A percentile compares a stretch with the other conserved stretches of the same genome.
phyloP scores from a whole-genome alignment of 1,140 invertebrate genomes.

The Drosophila pallidifrons region DNA sequence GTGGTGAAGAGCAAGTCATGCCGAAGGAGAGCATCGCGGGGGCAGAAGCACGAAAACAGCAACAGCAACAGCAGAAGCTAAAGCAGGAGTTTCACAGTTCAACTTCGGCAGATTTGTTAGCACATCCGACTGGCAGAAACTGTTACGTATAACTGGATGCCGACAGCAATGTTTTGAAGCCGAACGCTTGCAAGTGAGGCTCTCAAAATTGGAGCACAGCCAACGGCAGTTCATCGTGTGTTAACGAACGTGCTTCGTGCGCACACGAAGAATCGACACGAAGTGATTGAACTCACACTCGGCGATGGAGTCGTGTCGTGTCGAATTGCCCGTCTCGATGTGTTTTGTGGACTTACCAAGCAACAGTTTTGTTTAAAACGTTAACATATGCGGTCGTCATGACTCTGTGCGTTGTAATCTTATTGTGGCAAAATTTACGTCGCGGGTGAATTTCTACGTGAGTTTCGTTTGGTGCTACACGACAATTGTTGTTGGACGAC shows the following conservation, averaged over 20 bases:
- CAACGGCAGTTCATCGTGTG: slow-evolving; percentile 59
- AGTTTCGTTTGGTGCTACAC: not conserved
- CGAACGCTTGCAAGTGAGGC: slow-evolving; percentile 26
- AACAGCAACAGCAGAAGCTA: too few species aligned
- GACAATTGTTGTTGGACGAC: not conserved
- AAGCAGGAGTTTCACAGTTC: not conserved
- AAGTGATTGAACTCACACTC: slow-evolving; percentile 1
- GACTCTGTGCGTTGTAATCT: slow-evolving; percentile 6
- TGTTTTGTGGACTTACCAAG: slow-evolving; percentile 37
- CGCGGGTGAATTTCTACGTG: slow-evolving; percentile 55
- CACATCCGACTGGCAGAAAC: not conserved
- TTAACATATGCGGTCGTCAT: slow-evolving; percentile 75
- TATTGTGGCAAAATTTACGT: slow-evolving; percentile 18
- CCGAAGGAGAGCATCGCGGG: not conserved
- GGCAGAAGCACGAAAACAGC: too few species aligned
- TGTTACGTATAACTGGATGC: slow-evolving; percentile 56
- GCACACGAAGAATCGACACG: slow-evolving; percentile 7
- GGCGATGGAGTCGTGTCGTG: not conserved
- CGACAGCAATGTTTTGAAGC: slow-evolving; percentile 62
- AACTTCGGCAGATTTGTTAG: not conserved
- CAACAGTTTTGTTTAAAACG: slow-evolving; percentile 81
- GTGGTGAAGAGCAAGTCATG: not conserved
- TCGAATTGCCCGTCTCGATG: slow-evolving; percentile 14
- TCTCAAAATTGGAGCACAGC: slow-evolving; percentile 60
- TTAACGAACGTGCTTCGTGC: slow-evolving; percentile 4